Percentiles rank a stretch among this genome's conserved stretches.
Evolutionary conservation across 1,140 invertebrate genomes (phyloP).

Genomic region (Brachionus angularis): DNA sequence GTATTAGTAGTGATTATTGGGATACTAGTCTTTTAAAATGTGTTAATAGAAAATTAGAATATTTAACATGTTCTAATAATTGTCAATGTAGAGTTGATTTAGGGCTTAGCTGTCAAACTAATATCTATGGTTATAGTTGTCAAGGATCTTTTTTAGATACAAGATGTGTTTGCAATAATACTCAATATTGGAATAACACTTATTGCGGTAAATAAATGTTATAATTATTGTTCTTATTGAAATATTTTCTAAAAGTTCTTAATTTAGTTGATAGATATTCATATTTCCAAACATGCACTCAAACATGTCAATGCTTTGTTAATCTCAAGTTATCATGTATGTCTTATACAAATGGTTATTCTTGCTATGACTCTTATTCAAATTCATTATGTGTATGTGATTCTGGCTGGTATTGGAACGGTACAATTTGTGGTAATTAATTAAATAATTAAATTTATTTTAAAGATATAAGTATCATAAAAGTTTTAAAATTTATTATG

Average conservation of each 20-base stretch:
- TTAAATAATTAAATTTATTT: too few species aligned
- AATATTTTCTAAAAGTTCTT: too few species aligned
- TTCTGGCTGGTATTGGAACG: background rate
- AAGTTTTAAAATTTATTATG: too few species aligned
- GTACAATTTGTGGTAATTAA: background rate
- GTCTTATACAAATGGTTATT: background rate
- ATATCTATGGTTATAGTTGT: background rate
- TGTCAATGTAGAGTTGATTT: constrained; percentile 4
- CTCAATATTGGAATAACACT: background rate
- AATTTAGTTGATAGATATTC: too few species aligned
- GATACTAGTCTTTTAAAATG: background rate
- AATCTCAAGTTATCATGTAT: background rate
- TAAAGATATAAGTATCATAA: too few species aligned
- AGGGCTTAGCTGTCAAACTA: background rate
- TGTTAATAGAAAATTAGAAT: background rate
- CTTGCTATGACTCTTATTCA: background rate
- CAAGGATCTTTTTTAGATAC: background rate
- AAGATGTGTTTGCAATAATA: background rate
- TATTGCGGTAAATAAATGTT: background rate
- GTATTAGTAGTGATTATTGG: background rate
- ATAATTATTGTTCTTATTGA: background rate
- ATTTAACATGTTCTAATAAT: background rate
- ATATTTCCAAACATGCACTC: too few species aligned
- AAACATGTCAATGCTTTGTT: too few species aligned
- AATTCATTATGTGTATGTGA: background rate